These are phyloP conservation scores for Eremobia ochroleuca DNA, from an alignment of 2,888 invertebrate genomes.

Conservation along the genomic window DNA sequence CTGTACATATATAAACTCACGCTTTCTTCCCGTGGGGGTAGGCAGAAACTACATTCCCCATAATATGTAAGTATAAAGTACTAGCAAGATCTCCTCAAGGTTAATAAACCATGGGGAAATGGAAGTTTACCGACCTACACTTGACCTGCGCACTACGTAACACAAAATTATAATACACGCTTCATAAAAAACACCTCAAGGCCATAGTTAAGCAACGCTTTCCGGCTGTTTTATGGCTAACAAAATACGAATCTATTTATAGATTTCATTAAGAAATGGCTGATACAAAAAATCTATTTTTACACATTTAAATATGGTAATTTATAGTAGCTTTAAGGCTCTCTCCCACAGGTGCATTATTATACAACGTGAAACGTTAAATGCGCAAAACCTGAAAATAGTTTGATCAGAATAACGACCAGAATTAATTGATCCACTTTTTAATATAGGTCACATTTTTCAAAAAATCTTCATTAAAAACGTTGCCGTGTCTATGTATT, in stretches of 20 bases:
- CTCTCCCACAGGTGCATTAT: no score
- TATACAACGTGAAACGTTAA: no score
- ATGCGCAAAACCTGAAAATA: no score
- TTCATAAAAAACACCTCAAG: conserved; percentile 4
- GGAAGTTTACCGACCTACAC: neutral
- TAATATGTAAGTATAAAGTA: no score
- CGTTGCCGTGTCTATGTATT: no score
- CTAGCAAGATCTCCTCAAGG: neutral
- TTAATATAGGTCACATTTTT: no score
- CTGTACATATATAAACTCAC: no score
- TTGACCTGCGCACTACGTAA: conserved; percentile 11
- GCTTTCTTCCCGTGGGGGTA: no score
- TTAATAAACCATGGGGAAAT: neutral
- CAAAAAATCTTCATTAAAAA: no score
- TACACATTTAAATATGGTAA: neutral
- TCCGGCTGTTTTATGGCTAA: conserved; percentile 15
- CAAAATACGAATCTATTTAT: conserved; percentile 7
- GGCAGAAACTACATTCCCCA: no score
- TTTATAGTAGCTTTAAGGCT: neutral
- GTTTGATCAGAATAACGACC: no score
- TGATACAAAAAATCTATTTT: neutral
- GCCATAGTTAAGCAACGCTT: conserved; percentile 18
- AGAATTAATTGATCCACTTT: no score
- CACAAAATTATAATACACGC: neutral
- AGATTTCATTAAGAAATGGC: conserved; percentile 6